Evolutionary conservation across 2,888 invertebrate species (phyloP).

Genomic region (Meta bourneti): DNA sequence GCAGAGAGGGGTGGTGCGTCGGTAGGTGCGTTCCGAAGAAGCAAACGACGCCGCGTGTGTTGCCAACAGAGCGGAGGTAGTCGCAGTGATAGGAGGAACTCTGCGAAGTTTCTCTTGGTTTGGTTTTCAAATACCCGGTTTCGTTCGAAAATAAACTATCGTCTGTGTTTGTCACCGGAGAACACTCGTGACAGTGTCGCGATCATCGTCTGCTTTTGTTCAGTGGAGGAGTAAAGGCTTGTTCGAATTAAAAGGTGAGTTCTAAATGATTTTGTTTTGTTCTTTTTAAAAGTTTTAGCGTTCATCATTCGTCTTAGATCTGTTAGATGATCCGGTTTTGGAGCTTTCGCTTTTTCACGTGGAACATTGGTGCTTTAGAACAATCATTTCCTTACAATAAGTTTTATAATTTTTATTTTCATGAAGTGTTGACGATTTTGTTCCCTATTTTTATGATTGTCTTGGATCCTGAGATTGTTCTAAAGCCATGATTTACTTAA

Average conservation of each 20-base stretch:
- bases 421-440: too few relatives aligned
- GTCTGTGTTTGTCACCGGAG: background rate
- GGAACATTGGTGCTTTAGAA: too few relatives aligned
- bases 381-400: too few relatives aligned
- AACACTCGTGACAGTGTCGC: background rate
- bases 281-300: background rate
- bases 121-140: background rate
- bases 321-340: too few relatives aligned
- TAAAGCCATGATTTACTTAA: too few relatives aligned
- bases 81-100: constrained; percentile 1
- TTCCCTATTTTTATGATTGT: too few relatives aligned
- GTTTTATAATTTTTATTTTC: too few relatives aligned
- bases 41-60: constrained; percentile 56
- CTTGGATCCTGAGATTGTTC: too few relatives aligned
- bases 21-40: constrained; percentile 9
- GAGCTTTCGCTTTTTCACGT: too few relatives aligned
- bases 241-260: background rate
- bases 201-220: background rate
- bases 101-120: background rate
- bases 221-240: background rate
- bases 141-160: background rate
- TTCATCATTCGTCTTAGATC: too few relatives aligned
- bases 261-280: background rate
- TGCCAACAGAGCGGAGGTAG: constrained; percentile 58
- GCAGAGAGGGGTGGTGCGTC: background rate